Evolutionary conservation across 2,888 invertebrate species (phyloP), one percentile per base, ranked within the genome.

Genomic region (Thelaira solivaga): DNA sequence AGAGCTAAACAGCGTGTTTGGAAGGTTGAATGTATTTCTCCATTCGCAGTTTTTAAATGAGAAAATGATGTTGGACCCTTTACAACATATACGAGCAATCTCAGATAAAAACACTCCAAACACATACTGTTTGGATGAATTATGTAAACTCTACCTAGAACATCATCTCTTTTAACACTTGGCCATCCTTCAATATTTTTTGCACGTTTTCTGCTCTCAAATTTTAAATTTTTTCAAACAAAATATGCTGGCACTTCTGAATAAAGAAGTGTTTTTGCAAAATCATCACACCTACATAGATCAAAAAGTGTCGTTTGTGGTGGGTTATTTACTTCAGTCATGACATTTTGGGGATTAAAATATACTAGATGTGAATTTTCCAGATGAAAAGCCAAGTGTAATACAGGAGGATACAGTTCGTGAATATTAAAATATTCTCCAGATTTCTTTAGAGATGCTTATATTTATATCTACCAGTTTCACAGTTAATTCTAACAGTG

Each of bases 381-480:
- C 2, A 55, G 62, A 18, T 62, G 55, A 8, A 67, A 36, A 55
- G 64, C 62, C 7, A 62, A 31, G 22, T 68, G 68, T 10, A 68
- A 16, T 22, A 61, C 53, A 4, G 51, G 39, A 2, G 41, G 67
- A 47, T 59, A 51, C 39, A 59, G 51, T 34, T 73, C 26, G 39
- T 73, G 73, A 10, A 65, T 57, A 4, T 39, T 45, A 29, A 65
- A 64, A 41, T 22, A 73, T 65, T 39, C 57, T 34, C 57, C 64
- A 73, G 1, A 73, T 43, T 11, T 49, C 75, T 49, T 69, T 62
- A 11, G 75, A 62, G 39, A 26, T 51, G 47, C 62, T 71, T 10
- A 71, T n/a, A n/a, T n/a, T n/a, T 71, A 45, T 71, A 76, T 22
- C 76, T 47, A 13, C 53, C 69, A 16, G 16, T 36, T 24, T 53